These are phyloP conservation scores for Atrina japonica DNA, from an alignment of 2,888 invertebrate species.

Conservation along the genomic window DNA sequence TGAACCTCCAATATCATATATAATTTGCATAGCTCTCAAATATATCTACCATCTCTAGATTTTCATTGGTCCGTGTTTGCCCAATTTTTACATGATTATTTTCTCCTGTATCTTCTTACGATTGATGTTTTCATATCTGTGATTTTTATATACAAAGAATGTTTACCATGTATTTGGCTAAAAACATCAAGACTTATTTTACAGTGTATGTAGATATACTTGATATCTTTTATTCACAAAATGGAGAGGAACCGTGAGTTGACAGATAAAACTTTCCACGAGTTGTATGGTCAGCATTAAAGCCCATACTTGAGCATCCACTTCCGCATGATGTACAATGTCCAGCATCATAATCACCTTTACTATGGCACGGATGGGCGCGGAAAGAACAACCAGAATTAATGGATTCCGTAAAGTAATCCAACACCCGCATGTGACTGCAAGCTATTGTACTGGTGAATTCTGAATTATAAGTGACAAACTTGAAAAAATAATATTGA, in stretches of 20 bases:
- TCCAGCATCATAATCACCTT: conserved; percentile 20
- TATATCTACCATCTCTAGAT: too few relatives aligned
- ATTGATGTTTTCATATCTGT: too few relatives aligned
- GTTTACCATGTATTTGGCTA: too few relatives aligned
- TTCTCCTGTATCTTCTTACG: too few relatives aligned
- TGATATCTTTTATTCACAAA: conserved; percentile 16
- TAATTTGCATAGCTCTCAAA: too few relatives aligned
- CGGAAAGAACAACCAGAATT: conserved; percentile 34
- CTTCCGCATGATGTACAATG: conserved; percentile 56
- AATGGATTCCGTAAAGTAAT: conserved; percentile 42
- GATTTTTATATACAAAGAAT: too few relatives aligned
- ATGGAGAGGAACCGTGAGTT: conserved; percentile 19
- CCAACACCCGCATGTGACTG: conserved; percentile 39
- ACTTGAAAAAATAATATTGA: not conserved
- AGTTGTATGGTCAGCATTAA: conserved; percentile 60
- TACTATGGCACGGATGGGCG: conserved; percentile 23
- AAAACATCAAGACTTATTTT: too few relatives aligned
- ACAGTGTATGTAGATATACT: too few relatives aligned
- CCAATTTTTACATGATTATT: too few relatives aligned
- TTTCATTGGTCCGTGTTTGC: too few relatives aligned
- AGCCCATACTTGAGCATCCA: conserved; percentile 75
- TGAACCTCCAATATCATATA: too few relatives aligned
- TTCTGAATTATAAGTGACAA: too few relatives aligned
- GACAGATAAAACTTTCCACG: conserved; percentile 41
- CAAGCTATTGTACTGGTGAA: conserved; percentile 28